These are phyloP conservation scores for Parnassius smintheus DNA, from an alignment of 2,888 invertebrate species.

Conservation along the genomic window DNA sequence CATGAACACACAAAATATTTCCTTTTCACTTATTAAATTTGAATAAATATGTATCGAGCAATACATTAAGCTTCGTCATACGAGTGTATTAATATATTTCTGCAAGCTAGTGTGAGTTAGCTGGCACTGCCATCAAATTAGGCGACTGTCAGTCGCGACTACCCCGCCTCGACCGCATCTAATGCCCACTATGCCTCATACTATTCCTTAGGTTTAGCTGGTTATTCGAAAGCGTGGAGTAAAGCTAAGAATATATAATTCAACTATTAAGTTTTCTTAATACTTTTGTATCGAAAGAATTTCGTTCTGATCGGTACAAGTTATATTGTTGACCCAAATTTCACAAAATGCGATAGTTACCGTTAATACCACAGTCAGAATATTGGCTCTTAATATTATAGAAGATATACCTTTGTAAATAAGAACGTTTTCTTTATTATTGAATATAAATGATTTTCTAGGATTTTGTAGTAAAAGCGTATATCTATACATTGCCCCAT, in stretches of 20 bases:
- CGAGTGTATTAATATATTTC: slow-evolving; percentile 16
- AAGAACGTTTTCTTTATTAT: too few relatives aligned
- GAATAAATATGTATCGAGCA: slow-evolving; percentile 7
- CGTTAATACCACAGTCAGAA: too few relatives aligned
- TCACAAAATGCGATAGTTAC: too few relatives aligned
- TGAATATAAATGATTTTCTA: too few relatives aligned
- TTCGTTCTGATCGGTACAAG: not conserved
- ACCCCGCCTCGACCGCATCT: slow-evolving; percentile 42
- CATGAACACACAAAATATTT: too few relatives aligned
- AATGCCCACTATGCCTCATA: slow-evolving; percentile 21
- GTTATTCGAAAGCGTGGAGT: not conserved
- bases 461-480: too few relatives aligned
- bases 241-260: not conserved
- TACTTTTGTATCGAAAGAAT: not conserved
- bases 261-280: not conserved
- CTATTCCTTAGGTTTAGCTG: slow-evolving; percentile 4
- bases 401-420: too few relatives aligned
- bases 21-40: not conserved
- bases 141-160: slow-evolving; percentile 64
- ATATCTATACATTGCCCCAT: too few relatives aligned
- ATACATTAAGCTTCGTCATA: slow-evolving; percentile 25
- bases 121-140: slow-evolving; percentile 53
- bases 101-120: slow-evolving; percentile 31
- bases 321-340: not conserved
- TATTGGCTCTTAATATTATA: too few relatives aligned